These are phyloP conservation scores for Desmodus rotundus DNA, from an alignment of 2,113 vertebrate genomes.

Conservation along the genomic window DNA sequence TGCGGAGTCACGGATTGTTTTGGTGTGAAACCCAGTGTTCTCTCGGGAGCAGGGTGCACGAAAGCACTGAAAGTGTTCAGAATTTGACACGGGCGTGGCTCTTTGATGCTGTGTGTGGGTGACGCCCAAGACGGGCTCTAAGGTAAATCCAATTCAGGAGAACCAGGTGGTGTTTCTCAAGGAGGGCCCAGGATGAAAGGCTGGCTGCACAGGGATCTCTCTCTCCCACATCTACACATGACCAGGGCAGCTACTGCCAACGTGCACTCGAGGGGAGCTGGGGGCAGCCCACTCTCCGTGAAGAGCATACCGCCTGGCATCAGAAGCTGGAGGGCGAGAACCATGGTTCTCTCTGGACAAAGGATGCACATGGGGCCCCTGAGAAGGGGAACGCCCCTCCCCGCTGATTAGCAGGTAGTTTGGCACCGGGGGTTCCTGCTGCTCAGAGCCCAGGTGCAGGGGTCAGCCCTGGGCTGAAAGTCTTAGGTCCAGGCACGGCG, in stretches of 20 bases:
- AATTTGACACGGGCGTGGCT: background rate
- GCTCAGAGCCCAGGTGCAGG: background rate
- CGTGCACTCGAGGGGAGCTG: accelerated
- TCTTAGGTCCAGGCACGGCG: accelerated
- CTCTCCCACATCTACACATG: background rate
- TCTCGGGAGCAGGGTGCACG: accelerated
- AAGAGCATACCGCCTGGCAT: accelerated
- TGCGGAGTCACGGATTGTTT: background rate
- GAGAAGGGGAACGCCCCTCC: background rate
- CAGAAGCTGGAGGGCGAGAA: background rate
- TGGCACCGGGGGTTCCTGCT: accelerated
- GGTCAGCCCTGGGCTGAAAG: background rate
- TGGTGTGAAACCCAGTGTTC: background rate
- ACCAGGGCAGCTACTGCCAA: background rate
- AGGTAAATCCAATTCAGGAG: background rate
- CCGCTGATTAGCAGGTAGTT: accelerated
- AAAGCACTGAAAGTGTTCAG: background rate
- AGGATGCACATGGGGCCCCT: accelerated
- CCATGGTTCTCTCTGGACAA: background rate
- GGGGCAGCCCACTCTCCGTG: background rate
- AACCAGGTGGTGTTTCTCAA: no score
- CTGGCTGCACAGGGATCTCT: accelerated
- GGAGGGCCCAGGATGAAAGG: background rate
- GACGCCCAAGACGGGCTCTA: background rate
- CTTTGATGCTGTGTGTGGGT: background rate